These are phyloP conservation scores for Tenthredo scrophulariae DNA, from an alignment of 2,888 invertebrate species.

Conservation along the genomic window DNA sequence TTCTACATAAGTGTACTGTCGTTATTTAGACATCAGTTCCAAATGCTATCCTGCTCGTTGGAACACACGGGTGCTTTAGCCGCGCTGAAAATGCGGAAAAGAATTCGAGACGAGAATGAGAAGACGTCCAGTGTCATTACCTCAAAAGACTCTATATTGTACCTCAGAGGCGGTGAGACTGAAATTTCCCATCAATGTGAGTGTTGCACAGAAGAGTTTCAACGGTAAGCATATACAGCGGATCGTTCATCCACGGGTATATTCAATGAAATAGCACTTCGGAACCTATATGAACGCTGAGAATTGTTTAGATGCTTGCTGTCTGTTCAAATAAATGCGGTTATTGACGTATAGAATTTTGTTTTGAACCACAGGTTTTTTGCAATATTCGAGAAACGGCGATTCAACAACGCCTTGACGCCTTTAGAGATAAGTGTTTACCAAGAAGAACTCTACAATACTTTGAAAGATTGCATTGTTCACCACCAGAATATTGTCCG, in stretches of 20 bases:
- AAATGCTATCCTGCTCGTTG: conserved; percentile 35
- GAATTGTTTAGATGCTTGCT: not conserved
- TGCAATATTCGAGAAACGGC: conserved; percentile 28
- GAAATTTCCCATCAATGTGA: conserved; percentile 10
- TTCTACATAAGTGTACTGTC: conserved; percentile 39
- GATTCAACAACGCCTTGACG: not conserved
- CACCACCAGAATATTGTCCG: conserved; percentile 31
- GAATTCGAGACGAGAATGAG: not conserved
- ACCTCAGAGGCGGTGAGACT: too few relatives aligned
- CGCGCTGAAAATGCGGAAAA: conserved; percentile 3
- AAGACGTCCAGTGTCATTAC: not conserved
- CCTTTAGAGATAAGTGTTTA: conserved; percentile 19
- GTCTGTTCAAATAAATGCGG: not conserved
- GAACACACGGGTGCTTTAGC: conserved; percentile 40
- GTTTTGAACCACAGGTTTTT: conserved; percentile 28
- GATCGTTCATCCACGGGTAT: not conserved
- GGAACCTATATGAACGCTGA: not conserved
- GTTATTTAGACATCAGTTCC: conserved; percentile 8
- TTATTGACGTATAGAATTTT: not conserved
- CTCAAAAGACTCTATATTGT: not conserved
- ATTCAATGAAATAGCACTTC: not conserved
- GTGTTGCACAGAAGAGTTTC: conserved; percentile 43
- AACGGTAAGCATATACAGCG: not conserved
- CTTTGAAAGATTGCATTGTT: conserved; percentile 44
- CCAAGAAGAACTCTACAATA: conserved; percentile 25